Conservation (phyloP, 1,140 invertebrate genomes). For the Zaprionus gabonicus region DNA sequence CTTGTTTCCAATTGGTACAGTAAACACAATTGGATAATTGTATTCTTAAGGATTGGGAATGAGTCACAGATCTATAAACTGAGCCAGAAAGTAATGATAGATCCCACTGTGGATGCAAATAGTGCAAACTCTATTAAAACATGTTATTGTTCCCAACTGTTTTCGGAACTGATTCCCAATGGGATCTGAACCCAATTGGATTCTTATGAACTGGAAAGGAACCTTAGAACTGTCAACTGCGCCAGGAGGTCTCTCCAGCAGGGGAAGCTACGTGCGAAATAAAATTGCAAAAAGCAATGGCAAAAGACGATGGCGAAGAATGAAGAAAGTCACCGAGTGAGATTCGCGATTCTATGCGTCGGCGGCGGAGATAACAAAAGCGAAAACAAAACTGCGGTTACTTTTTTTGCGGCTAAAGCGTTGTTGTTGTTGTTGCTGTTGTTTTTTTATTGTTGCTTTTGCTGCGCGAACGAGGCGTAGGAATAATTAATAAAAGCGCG, state of each 20-base stretch:
- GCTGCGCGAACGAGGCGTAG: neutral
- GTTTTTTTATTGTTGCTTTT: neutral
- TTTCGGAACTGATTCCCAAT: too few relatives aligned
- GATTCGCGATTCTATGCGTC: slow-evolving; percentile 8
- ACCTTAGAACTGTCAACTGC: neutral
- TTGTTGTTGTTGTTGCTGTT: too few relatives aligned
- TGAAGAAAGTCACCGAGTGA: slow-evolving; percentile 31
- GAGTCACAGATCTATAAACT: too few relatives aligned
- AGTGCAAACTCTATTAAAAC: too few relatives aligned
- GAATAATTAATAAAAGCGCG: slow-evolving; percentile 25
- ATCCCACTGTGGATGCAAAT: too few relatives aligned
- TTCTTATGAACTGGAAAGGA: neutral
- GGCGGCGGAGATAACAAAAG: slow-evolving; percentile 35
- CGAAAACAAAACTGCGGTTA: slow-evolving; percentile 8
- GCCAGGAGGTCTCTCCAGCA: neutral
- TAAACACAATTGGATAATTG: too few relatives aligned
- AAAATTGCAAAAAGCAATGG: neutral
- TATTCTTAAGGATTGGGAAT: too few relatives aligned
- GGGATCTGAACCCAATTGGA: too few relatives aligned
- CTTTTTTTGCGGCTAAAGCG: neutral
- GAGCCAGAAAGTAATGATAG: too few relatives aligned
- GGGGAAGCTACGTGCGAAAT: slow-evolving; percentile 9
- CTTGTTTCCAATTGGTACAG: too few relatives aligned
- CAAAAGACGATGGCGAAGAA: slow-evolving; percentile 9
- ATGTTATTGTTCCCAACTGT: too few relatives aligned